Conservation (phyloP, 2,113 vertebrate genomes). For the Lepisosteus oculatus region DNA sequence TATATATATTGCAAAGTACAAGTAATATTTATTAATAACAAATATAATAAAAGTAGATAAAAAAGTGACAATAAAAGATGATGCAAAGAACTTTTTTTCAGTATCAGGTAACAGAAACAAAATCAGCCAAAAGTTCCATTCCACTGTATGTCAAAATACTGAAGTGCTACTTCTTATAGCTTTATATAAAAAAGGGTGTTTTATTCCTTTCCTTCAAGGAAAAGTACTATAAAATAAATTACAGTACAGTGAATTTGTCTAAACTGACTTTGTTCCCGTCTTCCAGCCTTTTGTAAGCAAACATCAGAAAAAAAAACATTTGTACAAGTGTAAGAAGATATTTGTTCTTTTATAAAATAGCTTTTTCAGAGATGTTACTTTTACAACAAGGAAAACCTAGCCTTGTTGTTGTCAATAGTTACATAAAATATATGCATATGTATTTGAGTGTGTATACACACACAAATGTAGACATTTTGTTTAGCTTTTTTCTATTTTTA, state of each 20-base stretch:
- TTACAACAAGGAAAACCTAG: constrained; percentile 81
- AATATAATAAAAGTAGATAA: constrained; percentile 75
- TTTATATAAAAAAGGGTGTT: constrained; percentile 89
- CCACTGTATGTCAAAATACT: constrained; percentile 88
- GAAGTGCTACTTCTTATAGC: constrained; percentile 92
- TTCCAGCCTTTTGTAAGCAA: constrained; percentile 90
- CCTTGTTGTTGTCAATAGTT: constrained; percentile 75
- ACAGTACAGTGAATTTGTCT: constrained; percentile 98
- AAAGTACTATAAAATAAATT: constrained; percentile 99
- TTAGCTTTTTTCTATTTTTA: constrained; percentile 60
- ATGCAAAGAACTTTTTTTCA: constrained; percentile 64
- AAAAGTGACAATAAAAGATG: constrained; percentile 58
- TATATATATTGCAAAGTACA: constrained; percentile 78
- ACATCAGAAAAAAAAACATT: constrained; percentile 73
- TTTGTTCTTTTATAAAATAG: constrained; percentile 80
- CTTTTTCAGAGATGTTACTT: constrained; percentile 74
- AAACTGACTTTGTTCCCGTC: constrained; percentile 96
- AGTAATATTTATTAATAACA: constrained; percentile 72
- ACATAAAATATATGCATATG: constrained; percentile 77
- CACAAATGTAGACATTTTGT: constrained; percentile 51
- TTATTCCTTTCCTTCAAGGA: constrained; percentile 94
- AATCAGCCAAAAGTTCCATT: constrained; percentile 86
- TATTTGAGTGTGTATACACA: constrained; percentile 58
- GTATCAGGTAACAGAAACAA: constrained; percentile 88
- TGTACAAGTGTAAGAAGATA: constrained; percentile 77